A percentile compares a stretch with the other conserved stretches of the same genome.
phyloP scores from a whole-genome alignment of 2,888 invertebrate genomes.

The Ceraclea dissimilis region DNA sequence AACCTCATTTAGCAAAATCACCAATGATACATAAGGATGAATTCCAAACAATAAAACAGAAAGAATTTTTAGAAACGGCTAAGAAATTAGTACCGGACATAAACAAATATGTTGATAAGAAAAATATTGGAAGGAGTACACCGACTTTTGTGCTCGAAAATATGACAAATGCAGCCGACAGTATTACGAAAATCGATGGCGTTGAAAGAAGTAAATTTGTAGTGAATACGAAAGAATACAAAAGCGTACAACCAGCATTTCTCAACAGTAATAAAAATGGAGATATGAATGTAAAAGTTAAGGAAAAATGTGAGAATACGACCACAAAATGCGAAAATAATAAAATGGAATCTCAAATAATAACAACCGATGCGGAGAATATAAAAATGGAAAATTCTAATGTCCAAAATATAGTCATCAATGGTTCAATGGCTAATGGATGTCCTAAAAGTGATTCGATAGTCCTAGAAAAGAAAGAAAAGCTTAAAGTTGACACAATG shows the following conservation, averaged over 20 bases:
- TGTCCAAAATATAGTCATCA: too few species aligned
- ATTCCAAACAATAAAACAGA: constrained; percentile 29
- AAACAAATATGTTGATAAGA: neutral
- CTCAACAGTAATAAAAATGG: neutral
- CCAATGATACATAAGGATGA: constrained; percentile 36
- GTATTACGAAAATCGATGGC: neutral
- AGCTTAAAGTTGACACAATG: neutral
- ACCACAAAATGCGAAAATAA: neutral
- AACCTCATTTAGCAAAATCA: constrained; percentile 37
- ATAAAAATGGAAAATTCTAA: neutral
- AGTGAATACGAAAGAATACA: neutral
- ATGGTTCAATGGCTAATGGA: too few species aligned
- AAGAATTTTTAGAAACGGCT: constrained; percentile 3
- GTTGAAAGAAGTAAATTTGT: neutral
- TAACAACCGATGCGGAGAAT: neutral
- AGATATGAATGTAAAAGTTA: neutral
- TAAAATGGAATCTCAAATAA: neutral
- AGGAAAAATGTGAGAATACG: neutral
- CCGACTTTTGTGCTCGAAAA: neutral
- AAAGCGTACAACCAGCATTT: neutral
- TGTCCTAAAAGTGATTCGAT: too few species aligned
- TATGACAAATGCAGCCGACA: neutral
- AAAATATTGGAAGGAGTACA: neutral
- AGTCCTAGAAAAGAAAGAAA: too few species aligned
- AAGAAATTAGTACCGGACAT: neutral